Conservation (phyloP, 2,888 invertebrate genomes). For the Hypomecis punctinalis region DNA sequence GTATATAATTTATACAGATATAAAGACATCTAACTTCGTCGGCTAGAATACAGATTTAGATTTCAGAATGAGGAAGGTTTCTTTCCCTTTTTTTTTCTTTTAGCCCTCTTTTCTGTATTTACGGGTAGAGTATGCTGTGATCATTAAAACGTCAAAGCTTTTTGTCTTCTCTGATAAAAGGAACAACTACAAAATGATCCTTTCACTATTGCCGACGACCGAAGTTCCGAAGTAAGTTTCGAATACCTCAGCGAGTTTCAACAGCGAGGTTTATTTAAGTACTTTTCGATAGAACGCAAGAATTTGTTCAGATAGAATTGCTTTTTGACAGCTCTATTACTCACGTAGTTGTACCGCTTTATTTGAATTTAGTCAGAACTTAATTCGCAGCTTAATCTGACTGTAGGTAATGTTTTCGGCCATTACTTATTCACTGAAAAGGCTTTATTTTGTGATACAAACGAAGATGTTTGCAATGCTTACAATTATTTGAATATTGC, state of each 20-base stretch:
- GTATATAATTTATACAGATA: no score
- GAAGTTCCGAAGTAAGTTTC: slow-evolving; percentile 35
- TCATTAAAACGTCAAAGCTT: no score
- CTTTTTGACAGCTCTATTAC: slow-evolving; percentile 35
- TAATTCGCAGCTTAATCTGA: not conserved
- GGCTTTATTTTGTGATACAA: no score
- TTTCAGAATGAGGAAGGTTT: no score
- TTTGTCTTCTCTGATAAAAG: slow-evolving; percentile 11
- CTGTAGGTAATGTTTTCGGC: not conserved
- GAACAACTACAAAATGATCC: slow-evolving; percentile 26
- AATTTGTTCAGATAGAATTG: slow-evolving; percentile 36
- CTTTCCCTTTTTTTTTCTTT: no score
- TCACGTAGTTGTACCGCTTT: slow-evolving; percentile 8
- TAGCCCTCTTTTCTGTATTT: no score
- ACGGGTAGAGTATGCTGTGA: no score
- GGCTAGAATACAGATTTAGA: no score
- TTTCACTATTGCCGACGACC: slow-evolving; percentile 28
- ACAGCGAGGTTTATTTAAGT: slow-evolving; percentile 33
- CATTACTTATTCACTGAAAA: no score
- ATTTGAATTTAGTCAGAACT: slow-evolving; percentile 1
- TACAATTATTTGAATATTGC: no score
- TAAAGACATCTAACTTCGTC: no score
- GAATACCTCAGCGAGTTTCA: slow-evolving; percentile 33
- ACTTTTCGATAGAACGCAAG: slow-evolving; percentile 37
- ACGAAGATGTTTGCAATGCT: no score